Conservation (phyloP, 2,888 invertebrate genomes). For the Allacma fusca region DNA sequence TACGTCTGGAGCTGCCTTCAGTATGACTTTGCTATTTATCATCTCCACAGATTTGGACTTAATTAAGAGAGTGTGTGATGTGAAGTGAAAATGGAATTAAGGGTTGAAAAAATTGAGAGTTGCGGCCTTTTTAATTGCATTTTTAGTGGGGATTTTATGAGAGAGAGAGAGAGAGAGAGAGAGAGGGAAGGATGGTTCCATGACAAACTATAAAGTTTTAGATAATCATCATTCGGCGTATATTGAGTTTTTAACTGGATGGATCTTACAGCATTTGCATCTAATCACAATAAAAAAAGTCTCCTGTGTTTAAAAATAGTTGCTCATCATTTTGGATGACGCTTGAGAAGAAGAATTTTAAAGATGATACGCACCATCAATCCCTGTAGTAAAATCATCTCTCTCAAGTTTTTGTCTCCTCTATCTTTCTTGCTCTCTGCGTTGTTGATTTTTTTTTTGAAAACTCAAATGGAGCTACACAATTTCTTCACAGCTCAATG, state of each 20-base stretch:
- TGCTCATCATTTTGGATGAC: conserved; percentile 3
- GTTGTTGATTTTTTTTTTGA: background rate
- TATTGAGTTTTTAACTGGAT: too few species aligned
- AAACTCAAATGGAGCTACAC: background rate
- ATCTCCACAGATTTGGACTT: background rate
- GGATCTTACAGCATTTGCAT: too few species aligned
- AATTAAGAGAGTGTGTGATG: background rate
- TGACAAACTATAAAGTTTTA: too few species aligned
- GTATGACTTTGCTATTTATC: background rate
- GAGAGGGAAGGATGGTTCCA: background rate
- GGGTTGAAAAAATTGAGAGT: too few species aligned
- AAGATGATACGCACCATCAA: background rate
- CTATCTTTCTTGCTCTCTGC: background rate
- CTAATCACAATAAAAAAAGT: background rate
- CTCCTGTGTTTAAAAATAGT: background rate
- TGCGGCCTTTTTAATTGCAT: background rate
- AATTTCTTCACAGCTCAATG: background rate
- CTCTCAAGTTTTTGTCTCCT: background rate
- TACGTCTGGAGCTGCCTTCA: too few species aligned
- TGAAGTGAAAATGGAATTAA: background rate
- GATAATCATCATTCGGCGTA: too few species aligned
- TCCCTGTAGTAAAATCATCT: background rate
- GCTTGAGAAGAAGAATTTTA: background rate
- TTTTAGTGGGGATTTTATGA: background rate
- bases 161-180: conserved; percentile 8